phyloP scores from a whole-genome alignment of 2,888 invertebrate species.

The Hymenopus coronatus region DNA sequence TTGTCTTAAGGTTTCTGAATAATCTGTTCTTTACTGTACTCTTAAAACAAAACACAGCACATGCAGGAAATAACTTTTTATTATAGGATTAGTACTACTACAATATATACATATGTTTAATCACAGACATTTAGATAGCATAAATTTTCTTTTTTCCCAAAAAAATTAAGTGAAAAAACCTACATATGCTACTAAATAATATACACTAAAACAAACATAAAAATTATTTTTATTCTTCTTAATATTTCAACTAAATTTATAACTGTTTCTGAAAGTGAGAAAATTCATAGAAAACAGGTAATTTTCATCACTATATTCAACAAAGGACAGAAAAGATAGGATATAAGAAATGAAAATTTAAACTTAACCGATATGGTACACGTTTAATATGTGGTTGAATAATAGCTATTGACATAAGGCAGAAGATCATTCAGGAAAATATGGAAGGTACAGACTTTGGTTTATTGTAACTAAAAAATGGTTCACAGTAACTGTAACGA shows the following conservation, averaged over 20 bases:
- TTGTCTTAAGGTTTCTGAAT: not conserved
- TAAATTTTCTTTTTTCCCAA: not conserved
- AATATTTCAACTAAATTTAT: not conserved
- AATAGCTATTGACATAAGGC: too few relatives aligned
- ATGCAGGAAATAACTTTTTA: not conserved
- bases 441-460: too few relatives aligned
- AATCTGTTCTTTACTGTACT: not conserved
- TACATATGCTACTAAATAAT: not conserved
- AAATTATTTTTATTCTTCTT: not conserved
- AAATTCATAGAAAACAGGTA: not conserved
- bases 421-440: too few relatives aligned
- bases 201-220: not conserved
- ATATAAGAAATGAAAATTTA: not conserved
- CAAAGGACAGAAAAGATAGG: not conserved
- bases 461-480: too few relatives aligned
- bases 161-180: not conserved
- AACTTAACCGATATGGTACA: not conserved
- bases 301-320: not conserved
- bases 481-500: too few relatives aligned
- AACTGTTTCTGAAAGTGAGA: not conserved
- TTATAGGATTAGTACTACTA: not conserved
- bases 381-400: too few relatives aligned
- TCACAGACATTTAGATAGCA: slow-evolving; percentile 14
- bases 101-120: not conserved
- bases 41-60: not conserved